phyloP scores from a whole-genome alignment of 2,888 invertebrate genomes.

The Dichetophora obliterata region DNA sequence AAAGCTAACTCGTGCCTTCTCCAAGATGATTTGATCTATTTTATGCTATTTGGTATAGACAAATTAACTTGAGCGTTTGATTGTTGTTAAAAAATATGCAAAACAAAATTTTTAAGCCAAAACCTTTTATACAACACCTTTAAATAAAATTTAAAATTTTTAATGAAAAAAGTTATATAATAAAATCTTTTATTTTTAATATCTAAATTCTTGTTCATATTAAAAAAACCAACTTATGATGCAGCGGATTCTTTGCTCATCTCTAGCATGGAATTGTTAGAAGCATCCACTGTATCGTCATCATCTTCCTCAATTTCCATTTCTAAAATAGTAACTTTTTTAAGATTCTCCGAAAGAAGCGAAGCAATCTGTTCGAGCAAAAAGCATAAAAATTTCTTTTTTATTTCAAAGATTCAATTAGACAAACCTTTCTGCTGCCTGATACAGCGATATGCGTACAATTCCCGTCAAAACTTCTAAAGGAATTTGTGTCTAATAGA shows the following conservation, averaged over 20 bases:
- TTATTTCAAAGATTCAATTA: background rate
- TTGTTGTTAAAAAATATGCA: too few species aligned
- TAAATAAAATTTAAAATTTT: too few species aligned
- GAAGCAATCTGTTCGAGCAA: constrained; percentile 76
- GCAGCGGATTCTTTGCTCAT: constrained; percentile 65
- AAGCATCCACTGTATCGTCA: constrained; percentile 77
- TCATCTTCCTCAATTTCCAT: constrained; percentile 95
- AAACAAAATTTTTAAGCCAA: too few species aligned
- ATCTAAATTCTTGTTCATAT: too few species aligned
- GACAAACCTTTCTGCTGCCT: constrained; percentile 74
- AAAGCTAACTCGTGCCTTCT: too few species aligned
- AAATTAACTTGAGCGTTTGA: too few species aligned
- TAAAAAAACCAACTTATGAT: constrained; percentile 35
- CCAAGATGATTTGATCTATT: too few species aligned
- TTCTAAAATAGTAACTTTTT: constrained; percentile 88
- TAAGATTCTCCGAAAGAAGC: constrained; percentile 82
- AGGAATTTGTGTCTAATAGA: constrained; percentile 69
- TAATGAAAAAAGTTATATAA: too few species aligned
- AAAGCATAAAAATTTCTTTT: constrained; percentile 18
- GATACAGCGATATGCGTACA: constrained; percentile 84
- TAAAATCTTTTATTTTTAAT: too few species aligned
- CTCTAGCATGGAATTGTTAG: constrained; percentile 65
- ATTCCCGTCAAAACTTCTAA: constrained; percentile 76
- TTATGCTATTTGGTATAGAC: too few species aligned
- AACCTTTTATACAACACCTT: too few species aligned